These are phyloP conservation scores for Chelonoidis abingdonii DNA, from an alignment of 2,113 vertebrate genomes.

Conservation along the genomic window DNA sequence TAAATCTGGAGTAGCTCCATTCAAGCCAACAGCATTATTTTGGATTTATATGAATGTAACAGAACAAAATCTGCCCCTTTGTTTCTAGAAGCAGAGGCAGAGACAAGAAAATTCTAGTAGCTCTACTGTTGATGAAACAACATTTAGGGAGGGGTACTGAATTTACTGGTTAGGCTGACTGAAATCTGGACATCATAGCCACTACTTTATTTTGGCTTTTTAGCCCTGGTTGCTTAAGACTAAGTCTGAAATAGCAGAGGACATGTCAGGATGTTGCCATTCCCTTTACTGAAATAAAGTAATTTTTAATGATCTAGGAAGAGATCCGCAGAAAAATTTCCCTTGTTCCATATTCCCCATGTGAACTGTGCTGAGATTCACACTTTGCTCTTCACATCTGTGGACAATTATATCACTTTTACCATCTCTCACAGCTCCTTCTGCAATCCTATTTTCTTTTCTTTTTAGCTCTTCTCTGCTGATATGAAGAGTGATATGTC, in stretches of 20 bases:
- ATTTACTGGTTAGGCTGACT: not conserved
- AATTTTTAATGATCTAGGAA: conserved; percentile 9
- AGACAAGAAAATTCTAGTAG: rapidly evolving
- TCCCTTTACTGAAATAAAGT: conserved; percentile 51
- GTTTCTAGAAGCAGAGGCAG: not conserved
- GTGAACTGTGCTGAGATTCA: not conserved
- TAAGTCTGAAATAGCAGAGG: conserved; percentile 3
- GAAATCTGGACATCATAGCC: not conserved
- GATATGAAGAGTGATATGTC: not conserved
- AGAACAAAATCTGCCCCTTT: not conserved
- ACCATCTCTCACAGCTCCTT: not conserved
- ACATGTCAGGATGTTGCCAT: not conserved
- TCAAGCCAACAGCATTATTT: not conserved
- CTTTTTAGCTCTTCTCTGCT: not conserved
- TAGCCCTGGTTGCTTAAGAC: not conserved
- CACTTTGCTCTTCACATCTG: not conserved
- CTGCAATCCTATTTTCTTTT: conserved; percentile 8
- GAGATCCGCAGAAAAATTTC: conserved; percentile 20
- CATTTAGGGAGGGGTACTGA: rapidly evolving
- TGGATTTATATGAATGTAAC: not conserved
- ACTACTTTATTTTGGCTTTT: not conserved
- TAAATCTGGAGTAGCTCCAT: not conserved
- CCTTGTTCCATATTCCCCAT: conserved; percentile 24
- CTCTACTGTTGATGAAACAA: rapidly evolving
- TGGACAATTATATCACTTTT: conserved; percentile 15